Evolutionary conservation across 2,888 invertebrate species (phyloP), one percentile per base, ranked within the genome.

Genomic region (Drosophila birchii): DNA sequence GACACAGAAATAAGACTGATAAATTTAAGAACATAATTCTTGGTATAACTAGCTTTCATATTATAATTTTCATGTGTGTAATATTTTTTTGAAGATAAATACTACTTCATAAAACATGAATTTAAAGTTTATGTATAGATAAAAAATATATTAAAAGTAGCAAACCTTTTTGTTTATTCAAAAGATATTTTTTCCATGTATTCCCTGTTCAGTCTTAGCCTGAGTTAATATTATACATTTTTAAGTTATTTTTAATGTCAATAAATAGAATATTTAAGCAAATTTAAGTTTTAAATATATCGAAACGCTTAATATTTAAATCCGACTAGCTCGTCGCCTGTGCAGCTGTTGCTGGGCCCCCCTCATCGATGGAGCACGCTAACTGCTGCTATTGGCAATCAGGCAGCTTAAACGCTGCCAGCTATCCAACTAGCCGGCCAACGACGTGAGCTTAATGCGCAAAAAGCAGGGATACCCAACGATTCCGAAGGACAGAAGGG

Each of bases 391-490:
- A 75, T 60, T 76, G 53, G 73, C 76, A 75, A 68, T 62, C 75
- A 70, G 81, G 74, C 85, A 78, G 78, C 86, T 81, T 81, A 85
- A 81, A 82, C 78, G 82, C 76, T 83, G 86, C 78, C 69, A 83
- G 74, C 62, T 75, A 80, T 59, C 58, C 63, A 61, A 44, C 77
- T 60, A 70, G 76, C 80, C 79, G 71, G 61, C 78, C 62, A 66
- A 61, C 63, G 78, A 88, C 86, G 86, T 86, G 86, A 78, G 84
- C 81, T 84, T 84, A 84, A 84, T 88, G 81, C 77, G 76, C 82
- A 80, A 76, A 76, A 71, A 77, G 68, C 66, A 69, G 66, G 53
- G 61, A 60, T 68, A 54, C 43, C 49, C 55, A 36, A 11, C 34
- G 53, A 26, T 44, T 29, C 44, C 58, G 54, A 60, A 39, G 53